These are phyloP conservation scores for Stenchaetothrips biformis DNA, from an alignment of 2,888 invertebrate species.

Conservation along the genomic window DNA sequence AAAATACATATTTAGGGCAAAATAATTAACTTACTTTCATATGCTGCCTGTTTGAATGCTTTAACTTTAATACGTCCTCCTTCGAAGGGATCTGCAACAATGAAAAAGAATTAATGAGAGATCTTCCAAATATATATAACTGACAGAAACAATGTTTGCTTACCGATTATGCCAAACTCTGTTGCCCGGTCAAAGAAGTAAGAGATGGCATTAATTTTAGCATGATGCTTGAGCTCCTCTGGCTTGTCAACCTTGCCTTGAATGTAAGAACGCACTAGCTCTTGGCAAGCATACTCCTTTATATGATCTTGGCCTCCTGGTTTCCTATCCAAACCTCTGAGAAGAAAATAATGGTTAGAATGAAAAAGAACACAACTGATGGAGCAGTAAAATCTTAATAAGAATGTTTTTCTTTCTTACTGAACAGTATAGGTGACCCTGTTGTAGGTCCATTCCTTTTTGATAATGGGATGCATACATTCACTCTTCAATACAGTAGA, in stretches of 20 bases:
- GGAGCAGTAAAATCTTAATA: slow-evolving; percentile 15
- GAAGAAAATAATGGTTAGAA: slow-evolving; percentile 27
- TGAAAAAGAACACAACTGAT: slow-evolving; percentile 23
- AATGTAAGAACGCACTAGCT: background rate
- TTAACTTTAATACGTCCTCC: slow-evolving; percentile 27
- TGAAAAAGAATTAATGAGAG: too few relatives aligned
- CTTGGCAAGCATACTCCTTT: background rate
- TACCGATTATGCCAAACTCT: slow-evolving; percentile 74
- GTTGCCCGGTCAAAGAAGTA: slow-evolving; percentile 92
- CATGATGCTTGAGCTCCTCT: slow-evolving; percentile 53
- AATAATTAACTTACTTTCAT: slow-evolving; percentile 43
- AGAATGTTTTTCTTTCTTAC: slow-evolving; percentile 42
- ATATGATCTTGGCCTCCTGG: slow-evolving; percentile 30
- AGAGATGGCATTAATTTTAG: slow-evolving; percentile 75
- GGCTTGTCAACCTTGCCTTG: slow-evolving; percentile 53
- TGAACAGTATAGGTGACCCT: slow-evolving; percentile 68
- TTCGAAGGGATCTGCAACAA: slow-evolving; percentile 28
- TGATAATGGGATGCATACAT: slow-evolving; percentile 77
- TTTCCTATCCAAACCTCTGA: slow-evolving; percentile 3
- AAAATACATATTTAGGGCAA: background rate
- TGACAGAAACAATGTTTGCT: slow-evolving; percentile 33
- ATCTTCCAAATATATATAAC: too few relatives aligned
- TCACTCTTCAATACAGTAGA: slow-evolving; percentile 55
- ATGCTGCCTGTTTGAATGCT: slow-evolving; percentile 54
- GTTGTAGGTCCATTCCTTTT: slow-evolving; percentile 66